Evolutionary conservation across 2,797 vertebrate genomes (phyloP), one percentile per base, ranked within the genome.

Genomic region (Natrix natrix): DNA sequence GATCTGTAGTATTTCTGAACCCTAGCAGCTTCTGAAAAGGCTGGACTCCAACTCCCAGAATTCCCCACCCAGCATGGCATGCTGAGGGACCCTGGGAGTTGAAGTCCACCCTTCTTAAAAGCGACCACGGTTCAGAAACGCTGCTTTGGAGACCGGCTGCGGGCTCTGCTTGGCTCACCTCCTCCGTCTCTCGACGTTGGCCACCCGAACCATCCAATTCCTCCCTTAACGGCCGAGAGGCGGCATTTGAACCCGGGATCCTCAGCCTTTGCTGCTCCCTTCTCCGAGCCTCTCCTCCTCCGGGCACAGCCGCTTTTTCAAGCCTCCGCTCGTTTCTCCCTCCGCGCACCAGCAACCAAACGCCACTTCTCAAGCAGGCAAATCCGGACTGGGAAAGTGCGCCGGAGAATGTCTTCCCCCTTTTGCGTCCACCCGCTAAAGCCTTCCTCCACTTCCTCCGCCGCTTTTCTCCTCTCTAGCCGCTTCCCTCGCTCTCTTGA

Each of bases 311-410:
- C 26, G 1, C 57, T 61, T 74, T 52, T 13, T 52, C 8, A 59
- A 17, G 10, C 59, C 43, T 5, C 59, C 43, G 0, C 5, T n/a
- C 26, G 2, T 43, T 37, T 13, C 11, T 2, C 6, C 4, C 60
- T 57, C 89, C 87, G 26, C 20, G 48, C 54, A 57, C 43, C 90
- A 11, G 22, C 61, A 10, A 8, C n/a, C 26, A 87, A 78, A 90
- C 17, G 22, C 59, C 5, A 56, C 78, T 56, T 66, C 24, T 3
- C 28, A 86, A 37, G 48, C 7, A 66, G 54, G 24, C 2, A 2
- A 56, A 56, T 3, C 13, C 20, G 56, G n/a, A 91, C 87, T 8
- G 93, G 87, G 89, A 93, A 93, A 37, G 90, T 56, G 90, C 93
- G 2, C 4, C 5, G 0, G 1, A n/a, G 24, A 43, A 56, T 63